Percentiles rank a stretch among this genome's conserved stretches.
These are phyloP conservation scores for Xestobium rufovillosum DNA, from an alignment of 2,888 invertebrate species.

Conservation along the genomic window DNA sequence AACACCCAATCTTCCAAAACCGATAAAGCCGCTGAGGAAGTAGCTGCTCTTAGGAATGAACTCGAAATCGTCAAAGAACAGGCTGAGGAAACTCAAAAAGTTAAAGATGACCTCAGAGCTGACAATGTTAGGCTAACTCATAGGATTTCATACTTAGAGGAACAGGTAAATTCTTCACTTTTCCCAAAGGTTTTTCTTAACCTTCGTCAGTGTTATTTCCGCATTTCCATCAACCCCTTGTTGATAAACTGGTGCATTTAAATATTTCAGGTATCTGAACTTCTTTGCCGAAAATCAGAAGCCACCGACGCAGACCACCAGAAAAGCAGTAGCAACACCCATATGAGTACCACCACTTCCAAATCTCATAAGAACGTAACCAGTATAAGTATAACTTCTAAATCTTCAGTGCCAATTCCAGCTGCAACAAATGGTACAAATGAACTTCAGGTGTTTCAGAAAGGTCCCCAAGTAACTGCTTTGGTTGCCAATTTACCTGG, in stretches of 20 bases:
- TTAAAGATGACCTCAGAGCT: conserved; percentile 58
- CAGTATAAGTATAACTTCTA: conserved; percentile 60
- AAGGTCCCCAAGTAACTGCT: conserved; percentile 72
- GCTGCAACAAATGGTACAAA: conserved; percentile 12
- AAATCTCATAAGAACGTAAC: conserved; percentile 60
- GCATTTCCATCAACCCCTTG: conserved; percentile 6
- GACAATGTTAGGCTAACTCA: conserved; percentile 82
- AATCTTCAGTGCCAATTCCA: neutral
- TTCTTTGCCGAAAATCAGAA: conserved; percentile 45
- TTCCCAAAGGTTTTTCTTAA: too few species aligned
- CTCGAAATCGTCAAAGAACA: conserved; percentile 51
- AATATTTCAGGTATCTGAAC: conserved; percentile 37
- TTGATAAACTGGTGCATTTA: neutral
- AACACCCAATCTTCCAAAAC: conserved; percentile 47
- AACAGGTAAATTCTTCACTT: conserved; percentile 58
- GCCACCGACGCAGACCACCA: conserved; percentile 28
- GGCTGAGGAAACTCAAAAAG: conserved; percentile 56
- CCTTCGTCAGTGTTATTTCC: conserved; percentile 1
- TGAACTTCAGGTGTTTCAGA: conserved; percentile 61
- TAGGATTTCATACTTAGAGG: conserved; percentile 82
- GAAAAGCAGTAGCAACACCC: too few species aligned
- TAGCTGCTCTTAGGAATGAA: conserved; percentile 50
- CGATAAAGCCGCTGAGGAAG: conserved; percentile 41
- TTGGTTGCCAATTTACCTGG: conserved; percentile 59
- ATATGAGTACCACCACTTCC: conserved; percentile 42